phyloP scores from a whole-genome alignment of 2,888 invertebrate genomes.

The Drosophila melanosoma region DNA sequence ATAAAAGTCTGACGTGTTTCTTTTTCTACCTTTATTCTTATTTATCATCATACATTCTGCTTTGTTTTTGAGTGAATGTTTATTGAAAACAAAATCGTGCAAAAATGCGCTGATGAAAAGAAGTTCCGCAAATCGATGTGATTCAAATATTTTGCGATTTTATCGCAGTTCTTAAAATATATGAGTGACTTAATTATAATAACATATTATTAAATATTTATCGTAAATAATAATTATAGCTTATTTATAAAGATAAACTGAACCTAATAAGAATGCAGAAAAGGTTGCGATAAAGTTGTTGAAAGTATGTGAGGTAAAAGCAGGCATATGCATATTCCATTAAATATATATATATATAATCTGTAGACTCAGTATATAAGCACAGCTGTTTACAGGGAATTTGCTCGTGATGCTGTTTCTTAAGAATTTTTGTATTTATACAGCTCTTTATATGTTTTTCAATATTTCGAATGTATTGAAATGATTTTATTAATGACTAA shows the following conservation, averaged over 20 bases:
- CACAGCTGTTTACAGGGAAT: background rate
- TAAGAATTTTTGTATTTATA: background rate
- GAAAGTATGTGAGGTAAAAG: background rate
- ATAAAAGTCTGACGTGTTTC: constrained; percentile 12
- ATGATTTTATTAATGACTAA: background rate
- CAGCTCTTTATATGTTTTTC: background rate
- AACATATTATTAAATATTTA: background rate
- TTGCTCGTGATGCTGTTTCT: background rate
- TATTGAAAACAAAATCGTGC: constrained; percentile 28
- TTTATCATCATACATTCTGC: constrained; percentile 33
- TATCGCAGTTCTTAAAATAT: background rate
- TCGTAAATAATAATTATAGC: background rate
- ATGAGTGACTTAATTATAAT: background rate
- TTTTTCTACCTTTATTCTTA: constrained; percentile 14
- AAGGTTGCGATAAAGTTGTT: background rate
- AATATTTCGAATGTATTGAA: background rate
- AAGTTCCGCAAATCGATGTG: background rate
- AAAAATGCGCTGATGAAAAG: constrained; percentile 22
- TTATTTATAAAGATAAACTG: background rate
- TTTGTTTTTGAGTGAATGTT: constrained; percentile 44
- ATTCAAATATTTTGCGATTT: background rate
- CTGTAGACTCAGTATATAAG: background rate
- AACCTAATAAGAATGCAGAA: background rate
- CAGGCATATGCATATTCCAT: background rate
- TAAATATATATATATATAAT: too few species aligned